Base-by-base conservation (phyloP, 1,140 invertebrate species). In the Hycleus phaleratus region DNA sequence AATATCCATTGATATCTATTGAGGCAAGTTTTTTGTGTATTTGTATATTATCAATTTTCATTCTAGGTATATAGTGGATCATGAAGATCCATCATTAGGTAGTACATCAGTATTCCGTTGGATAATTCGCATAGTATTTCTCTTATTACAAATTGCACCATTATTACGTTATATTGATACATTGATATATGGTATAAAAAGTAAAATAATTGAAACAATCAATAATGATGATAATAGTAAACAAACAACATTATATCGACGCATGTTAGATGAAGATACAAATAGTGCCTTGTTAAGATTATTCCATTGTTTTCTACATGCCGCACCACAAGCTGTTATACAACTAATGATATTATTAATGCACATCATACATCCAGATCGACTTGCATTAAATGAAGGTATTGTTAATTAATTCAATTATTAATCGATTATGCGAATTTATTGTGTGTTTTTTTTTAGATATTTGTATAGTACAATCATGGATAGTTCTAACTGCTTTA, bases 261-360 rank as follows among this genome's bases (percentile, higher is more conserved):
- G 71, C 43, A 79, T 80, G 78, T 63, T 79, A 40, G 79, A 79
- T 65, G 80, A 82, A 72, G 80, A 82, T 64, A 74, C 77, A 0
- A 81, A 82, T 72, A 76, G 78, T 7, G 74, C 78, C 39, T 67
- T 85, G 49, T 70, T 86, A 46, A 69, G 83, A 49, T 74, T 86
- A 57, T 84, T 85, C 68, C 83, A 86, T 68, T 79, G 78, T 57
- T 86, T 85, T 66, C 75, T 85, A 68, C 82, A 85, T 70, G 65
- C 69, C n/a, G 71, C 70, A 3, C 73, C 73, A 6, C 73, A 74
- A 58, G 71, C 72, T 26, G 62, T 75, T 44, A 64, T 75, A 47
- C 73, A 73, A 46, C 63, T 73, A 4, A 68, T 71, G 45, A 66
- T 73, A 25, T 56, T 71, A 39, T 52, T 72, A 26, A 61, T 45